phyloP scores from a whole-genome alignment of 2,113 vertebrate species.

The Oceanites oceanicus region DNA sequence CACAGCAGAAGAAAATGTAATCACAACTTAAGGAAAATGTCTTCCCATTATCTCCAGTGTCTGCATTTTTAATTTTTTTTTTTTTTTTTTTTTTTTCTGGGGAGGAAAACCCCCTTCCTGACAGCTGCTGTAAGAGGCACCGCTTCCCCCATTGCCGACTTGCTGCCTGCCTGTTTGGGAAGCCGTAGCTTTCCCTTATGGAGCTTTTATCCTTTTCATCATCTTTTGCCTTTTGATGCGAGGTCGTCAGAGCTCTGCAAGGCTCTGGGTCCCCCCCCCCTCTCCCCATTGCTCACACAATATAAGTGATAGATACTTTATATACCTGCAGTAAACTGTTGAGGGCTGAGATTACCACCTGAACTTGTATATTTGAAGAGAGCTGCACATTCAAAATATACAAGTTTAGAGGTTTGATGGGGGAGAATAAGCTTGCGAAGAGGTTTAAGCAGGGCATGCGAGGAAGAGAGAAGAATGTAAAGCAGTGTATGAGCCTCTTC shows the following conservation, averaged over 20 bases:
- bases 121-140: background rate
- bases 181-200: background rate
- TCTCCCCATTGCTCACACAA: fast-evolving
- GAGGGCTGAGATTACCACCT: background rate
- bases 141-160: background rate
- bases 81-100: background rate
- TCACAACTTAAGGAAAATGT: background rate
- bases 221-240: background rate
- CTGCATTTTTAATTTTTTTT: background rate
- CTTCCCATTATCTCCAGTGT: background rate
- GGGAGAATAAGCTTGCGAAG: background rate
- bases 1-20: background rate
- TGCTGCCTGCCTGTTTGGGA: background rate
- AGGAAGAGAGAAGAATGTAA: background rate
- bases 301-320: background rate
- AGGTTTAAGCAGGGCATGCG: background rate
- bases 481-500: background rate
- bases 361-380: background rate
- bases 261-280: background rate
- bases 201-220: background rate
- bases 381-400: background rate
- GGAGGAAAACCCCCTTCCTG: background rate
- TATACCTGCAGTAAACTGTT: background rate
- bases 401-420: background rate
- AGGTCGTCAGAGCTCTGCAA: background rate